Conservation (phyloP, 2,113 vertebrate species). For the Sapayoa aenigma region DNA sequence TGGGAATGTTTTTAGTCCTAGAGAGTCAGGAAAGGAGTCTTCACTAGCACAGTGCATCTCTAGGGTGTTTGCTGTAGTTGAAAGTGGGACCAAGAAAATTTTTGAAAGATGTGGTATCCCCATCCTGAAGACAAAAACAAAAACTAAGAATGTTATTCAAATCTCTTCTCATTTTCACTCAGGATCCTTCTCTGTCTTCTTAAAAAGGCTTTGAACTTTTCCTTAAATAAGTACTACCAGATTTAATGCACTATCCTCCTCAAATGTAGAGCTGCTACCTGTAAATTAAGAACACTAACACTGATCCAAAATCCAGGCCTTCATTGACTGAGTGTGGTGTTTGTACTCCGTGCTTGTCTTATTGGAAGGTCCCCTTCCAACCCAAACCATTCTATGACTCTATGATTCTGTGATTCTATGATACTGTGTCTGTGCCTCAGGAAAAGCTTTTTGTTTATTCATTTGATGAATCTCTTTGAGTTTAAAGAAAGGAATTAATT, state of each 20-base stretch:
- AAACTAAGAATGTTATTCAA: background rate
- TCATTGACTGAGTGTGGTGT: background rate
- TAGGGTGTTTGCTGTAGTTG: background rate
- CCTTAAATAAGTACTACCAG: background rate
- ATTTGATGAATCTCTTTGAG: conserved; percentile 51
- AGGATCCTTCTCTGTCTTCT: background rate
- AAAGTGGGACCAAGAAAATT: background rate
- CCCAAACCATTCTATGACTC: background rate
- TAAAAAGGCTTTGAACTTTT: background rate
- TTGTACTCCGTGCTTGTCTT: background rate
- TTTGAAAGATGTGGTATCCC: background rate
- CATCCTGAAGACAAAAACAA: background rate
- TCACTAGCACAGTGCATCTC: background rate
- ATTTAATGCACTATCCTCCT: background rate
- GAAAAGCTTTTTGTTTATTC: conserved; percentile 60
- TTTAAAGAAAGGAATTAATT: conserved; percentile 75
- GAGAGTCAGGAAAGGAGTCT: background rate
- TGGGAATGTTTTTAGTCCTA: background rate
- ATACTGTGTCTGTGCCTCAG: background rate
- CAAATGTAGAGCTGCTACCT: background rate
- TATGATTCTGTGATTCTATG: background rate
- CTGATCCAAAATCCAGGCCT: background rate
- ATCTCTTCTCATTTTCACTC: background rate
- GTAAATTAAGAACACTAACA: background rate
- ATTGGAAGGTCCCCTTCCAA: background rate